Evolutionary conservation across 2,113 vertebrate species (phyloP).

Genomic region (Orientallactaga bullata): DNA sequence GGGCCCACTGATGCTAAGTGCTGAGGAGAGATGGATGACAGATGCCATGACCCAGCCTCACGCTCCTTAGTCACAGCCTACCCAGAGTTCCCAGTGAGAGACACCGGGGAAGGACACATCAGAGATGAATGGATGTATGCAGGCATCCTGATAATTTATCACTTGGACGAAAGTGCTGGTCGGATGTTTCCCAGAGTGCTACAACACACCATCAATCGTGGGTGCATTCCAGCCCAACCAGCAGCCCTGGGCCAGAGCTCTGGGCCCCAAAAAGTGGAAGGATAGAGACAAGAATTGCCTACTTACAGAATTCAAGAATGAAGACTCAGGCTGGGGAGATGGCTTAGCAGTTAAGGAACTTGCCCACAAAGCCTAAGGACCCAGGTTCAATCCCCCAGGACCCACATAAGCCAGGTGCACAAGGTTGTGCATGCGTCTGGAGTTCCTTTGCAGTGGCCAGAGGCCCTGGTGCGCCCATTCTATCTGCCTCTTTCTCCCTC

Average conservation of each 20-base stretch:
- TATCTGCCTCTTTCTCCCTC: no score
- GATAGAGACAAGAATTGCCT: not conserved
- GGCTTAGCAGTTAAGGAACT: no score
- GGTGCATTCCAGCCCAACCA: not conserved
- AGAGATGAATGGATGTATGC: slow-evolving; percentile 28
- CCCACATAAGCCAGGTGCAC: no score
- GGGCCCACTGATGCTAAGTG: not conserved
- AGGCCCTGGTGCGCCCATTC: no score
- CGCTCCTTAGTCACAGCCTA: not conserved
- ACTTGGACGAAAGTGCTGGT: slow-evolving; percentile 12
- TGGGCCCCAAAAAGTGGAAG: not conserved
- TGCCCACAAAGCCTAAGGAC: no score
- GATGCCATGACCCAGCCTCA: not conserved
- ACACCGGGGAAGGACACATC: not conserved
- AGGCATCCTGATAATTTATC: slow-evolving; percentile 52
- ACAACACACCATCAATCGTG: not conserved
- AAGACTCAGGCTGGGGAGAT: not conserved
- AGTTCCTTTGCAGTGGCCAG: no score
- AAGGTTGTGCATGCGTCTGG: no score
- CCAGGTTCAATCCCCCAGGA: no score
- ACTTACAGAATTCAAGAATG: not conserved
- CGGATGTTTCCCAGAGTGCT: not conserved
- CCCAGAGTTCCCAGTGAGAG: not conserved
- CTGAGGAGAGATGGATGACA: not conserved
- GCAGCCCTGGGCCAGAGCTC: not conserved